Base-by-base conservation (phyloP, 2,888 invertebrate genomes). In the Bimastos eiseni region DNA sequence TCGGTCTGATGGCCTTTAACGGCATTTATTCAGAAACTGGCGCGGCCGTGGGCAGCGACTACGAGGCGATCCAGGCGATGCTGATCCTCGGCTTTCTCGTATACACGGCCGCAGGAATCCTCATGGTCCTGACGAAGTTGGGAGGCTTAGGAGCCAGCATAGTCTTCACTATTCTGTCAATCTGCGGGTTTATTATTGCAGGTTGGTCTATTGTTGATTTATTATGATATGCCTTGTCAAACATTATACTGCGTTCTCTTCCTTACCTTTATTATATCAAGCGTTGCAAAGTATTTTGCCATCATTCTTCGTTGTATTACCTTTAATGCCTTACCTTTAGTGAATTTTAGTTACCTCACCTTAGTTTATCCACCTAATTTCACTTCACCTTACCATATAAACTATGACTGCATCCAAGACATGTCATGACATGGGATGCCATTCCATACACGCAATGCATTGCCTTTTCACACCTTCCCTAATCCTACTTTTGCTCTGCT, bases 121-220 rank as follows among this genome's bases (percentile, higher is more conserved):
- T 86, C 86, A 86, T 86, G 86, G 86, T 86, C 86, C 86, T 86
- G 34, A 86, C 86, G 86, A 86, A 86, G 86, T 36, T 86, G 0
- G 86, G 86, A 15, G 86, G 34, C 17, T 37, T 86, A 34, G 86
- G 86, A 8, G 84, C 84, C 84, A 86, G 86, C 36, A 86, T 86
- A 36, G 36, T 86, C 86, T 86, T 86, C 86, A 86, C 86, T 36
- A 86, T 86, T 8, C 86, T 86, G 30, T 86, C 86, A 86, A 34
- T 86, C 34, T 86, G 86, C 37, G 86, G 11, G 19, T 86, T 86
- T 36, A 86, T 86, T 19, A 86, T 34, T 24, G 34, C 86, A 86
- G 86, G 86, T 49, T 6, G 41, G 41, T n/a, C n/a, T n/a, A 44
- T 44, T 44, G 15, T 2, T 49, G 4, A 24, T 30, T n/a, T 0